Conservation (phyloP, 2,113 vertebrate genomes). For the Empidonax traillii region DNA sequence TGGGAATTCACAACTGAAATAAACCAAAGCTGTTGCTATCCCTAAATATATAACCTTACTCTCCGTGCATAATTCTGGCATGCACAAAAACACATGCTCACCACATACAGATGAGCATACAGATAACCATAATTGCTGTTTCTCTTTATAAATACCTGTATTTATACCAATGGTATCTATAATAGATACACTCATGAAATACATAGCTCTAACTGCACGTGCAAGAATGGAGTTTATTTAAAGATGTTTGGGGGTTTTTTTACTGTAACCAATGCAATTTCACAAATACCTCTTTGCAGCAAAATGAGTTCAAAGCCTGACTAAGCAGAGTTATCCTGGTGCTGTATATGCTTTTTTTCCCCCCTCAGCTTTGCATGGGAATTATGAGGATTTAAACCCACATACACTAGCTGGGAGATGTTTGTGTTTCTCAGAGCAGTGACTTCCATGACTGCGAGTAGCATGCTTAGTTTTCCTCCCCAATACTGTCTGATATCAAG, state of each 20-base stretch:
- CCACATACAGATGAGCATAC: background rate
- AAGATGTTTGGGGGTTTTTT: background rate
- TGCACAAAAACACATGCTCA: background rate
- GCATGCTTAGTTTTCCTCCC: background rate
- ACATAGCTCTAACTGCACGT: background rate
- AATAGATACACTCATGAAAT: background rate
- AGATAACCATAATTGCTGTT: background rate
- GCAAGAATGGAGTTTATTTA: background rate
- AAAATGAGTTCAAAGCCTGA: background rate
- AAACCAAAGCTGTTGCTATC: slow-evolving; percentile 3
- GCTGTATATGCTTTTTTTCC: background rate
- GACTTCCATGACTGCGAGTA: background rate
- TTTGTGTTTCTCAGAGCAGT: background rate
- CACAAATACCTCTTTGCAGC: background rate
- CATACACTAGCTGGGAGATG: background rate
- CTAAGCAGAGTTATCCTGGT: background rate
- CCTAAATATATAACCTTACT: background rate
- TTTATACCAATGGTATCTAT: background rate
- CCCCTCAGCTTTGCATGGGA: background rate
- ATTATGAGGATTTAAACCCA: background rate
- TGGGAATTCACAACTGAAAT: slow-evolving; percentile 15
- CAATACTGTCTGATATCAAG: background rate
- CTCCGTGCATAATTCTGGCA: background rate
- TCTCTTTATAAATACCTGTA: background rate
- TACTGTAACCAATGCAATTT: background rate